These are phyloP conservation scores for Amblyjoppa fuscipennis DNA, from an alignment of 2,888 invertebrate species.

Conservation along the genomic window DNA sequence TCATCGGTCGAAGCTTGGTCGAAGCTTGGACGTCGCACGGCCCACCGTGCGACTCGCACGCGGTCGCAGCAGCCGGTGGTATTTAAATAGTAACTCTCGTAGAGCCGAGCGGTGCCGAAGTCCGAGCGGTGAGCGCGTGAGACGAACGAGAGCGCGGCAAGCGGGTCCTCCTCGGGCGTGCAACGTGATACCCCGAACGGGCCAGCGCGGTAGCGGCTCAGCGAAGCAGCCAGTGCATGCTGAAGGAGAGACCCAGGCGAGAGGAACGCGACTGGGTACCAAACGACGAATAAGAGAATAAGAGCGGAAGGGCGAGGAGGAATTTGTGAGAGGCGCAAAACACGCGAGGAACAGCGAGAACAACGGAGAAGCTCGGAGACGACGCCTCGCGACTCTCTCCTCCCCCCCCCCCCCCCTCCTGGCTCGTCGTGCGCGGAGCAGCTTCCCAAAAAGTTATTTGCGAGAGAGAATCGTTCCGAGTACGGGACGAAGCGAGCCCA, in stretches of 20 bases:
- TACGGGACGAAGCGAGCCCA: conserved; percentile 35
- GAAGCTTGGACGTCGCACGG: conserved; percentile 44
- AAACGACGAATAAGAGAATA: conserved; percentile 44
- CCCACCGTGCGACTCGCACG: conserved; percentile 57
- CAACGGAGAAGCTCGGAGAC: conserved; percentile 35
- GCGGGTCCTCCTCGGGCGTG: conserved; percentile 69
- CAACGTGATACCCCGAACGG: conserved; percentile 74
- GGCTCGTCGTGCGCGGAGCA: not conserved
- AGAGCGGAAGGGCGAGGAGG: conserved; percentile 60
- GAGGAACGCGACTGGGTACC: conserved; percentile 50
- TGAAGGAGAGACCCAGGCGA: conserved; percentile 42
- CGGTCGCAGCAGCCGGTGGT: conserved; percentile 69
- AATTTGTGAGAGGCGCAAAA: conserved; percentile 61
- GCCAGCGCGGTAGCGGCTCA: conserved; percentile 53
- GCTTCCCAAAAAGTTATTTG: conserved; percentile 55
- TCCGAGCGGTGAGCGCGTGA: conserved; percentile 59
- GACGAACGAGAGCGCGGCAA: conserved; percentile 58
- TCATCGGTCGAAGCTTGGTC: conserved; percentile 8
- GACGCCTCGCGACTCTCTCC: conserved; percentile 26
- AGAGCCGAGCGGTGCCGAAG: conserved; percentile 50
- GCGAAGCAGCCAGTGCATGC: conserved; percentile 36
- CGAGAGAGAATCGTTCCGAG: conserved; percentile 48
- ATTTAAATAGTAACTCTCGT: conserved; percentile 71
- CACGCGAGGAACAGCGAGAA: conserved; percentile 50
- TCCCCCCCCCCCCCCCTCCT: not conserved